Conservation (phyloP, 2,797 vertebrate genomes). For the Alfaro cultratus region DNA sequence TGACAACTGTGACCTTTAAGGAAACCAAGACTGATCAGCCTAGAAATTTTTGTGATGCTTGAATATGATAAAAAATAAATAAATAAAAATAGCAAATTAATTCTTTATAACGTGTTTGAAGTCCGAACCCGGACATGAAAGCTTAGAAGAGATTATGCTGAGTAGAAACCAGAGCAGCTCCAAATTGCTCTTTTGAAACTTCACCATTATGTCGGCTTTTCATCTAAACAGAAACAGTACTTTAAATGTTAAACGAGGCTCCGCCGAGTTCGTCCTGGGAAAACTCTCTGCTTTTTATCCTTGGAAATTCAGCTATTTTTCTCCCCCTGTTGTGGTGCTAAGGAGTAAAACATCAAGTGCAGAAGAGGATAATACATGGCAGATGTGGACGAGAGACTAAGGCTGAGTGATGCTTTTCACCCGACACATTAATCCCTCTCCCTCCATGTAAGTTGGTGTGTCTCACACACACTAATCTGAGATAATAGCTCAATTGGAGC, state of each 20-base stretch:
- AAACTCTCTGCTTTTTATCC: conserved; percentile 23
- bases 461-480: conserved; percentile 70
- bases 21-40: neutral
- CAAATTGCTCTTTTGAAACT: conserved; percentile 17
- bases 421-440: conserved; percentile 16
- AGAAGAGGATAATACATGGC: conserved; percentile 24
- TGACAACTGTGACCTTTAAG: neutral
- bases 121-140: neutral
- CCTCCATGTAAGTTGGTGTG: conserved; percentile 53
- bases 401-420: conserved; percentile 57
- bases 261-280: conserved; percentile 6
- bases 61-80: neutral
- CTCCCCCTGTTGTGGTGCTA: conserved; percentile 14
- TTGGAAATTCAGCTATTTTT: conserved; percentile 27
- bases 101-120: neutral
- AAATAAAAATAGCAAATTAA: neutral
- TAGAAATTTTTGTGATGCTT: neutral
- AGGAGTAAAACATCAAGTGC: conserved; percentile 37
- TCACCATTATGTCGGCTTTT: conserved; percentile 2
- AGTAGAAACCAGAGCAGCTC: neutral
- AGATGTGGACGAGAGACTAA: conserved; percentile 30
- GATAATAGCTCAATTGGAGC: conserved; percentile 75
- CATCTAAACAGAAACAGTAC: conserved; percentile 26
- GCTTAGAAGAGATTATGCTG: neutral
- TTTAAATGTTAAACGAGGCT: conserved; percentile 27